Base-by-base conservation (phyloP, 37 sponge, comb jelly and placozoan species). In the Ianthella basta region DNA sequence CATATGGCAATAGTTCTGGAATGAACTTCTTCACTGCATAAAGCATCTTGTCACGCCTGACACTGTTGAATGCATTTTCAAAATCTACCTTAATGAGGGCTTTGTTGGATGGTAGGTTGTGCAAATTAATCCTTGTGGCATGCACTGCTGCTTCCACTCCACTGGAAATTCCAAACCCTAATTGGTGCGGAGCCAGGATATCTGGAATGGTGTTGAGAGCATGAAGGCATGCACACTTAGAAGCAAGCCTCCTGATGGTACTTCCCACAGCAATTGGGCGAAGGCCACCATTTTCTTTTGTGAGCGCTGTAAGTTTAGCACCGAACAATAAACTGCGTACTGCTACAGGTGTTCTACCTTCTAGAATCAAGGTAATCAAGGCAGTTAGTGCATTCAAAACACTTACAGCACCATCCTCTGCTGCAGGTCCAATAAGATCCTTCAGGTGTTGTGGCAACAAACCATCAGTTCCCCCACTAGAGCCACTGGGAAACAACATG, bases 201-300 rank as follows among this genome's bases (percentile, higher is more conserved):
- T 23, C 39, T 33, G 57, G 77, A 15, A 85, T 25, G 20, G 59
- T 83, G 61, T 63, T 83, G 68, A 83, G 24, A 64, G 83, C 83
- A 64, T 83, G 40, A 21, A 30, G 39, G 55, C 67, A 54, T 59
- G 64, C 85, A 55, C 35, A 59, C 38, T 88, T 88, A 60, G 88
- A 66, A 12, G 41, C 83, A 50, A 88, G 64, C 21, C 78, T 36
- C 5, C 83, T 66, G 53, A 88, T 55, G 59, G 83, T 60, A 21
- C 70, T 5, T 6, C 88, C 88, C 32, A 88, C 80, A 44, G 88
- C 88, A 53, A 88, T 88, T 32, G 83, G 83, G 25, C 83, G 70
- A 23, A 88, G 27, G 57, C 83, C 83, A 39, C 83, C 83, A 60
- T 60, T 69, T 73, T 82, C 65, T 64, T 74, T 88, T 29, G 29